These are phyloP conservation scores for Sebastes steindachneri DNA, from an alignment of 2,797 vertebrate genomes.

Conservation along the genomic window DNA sequence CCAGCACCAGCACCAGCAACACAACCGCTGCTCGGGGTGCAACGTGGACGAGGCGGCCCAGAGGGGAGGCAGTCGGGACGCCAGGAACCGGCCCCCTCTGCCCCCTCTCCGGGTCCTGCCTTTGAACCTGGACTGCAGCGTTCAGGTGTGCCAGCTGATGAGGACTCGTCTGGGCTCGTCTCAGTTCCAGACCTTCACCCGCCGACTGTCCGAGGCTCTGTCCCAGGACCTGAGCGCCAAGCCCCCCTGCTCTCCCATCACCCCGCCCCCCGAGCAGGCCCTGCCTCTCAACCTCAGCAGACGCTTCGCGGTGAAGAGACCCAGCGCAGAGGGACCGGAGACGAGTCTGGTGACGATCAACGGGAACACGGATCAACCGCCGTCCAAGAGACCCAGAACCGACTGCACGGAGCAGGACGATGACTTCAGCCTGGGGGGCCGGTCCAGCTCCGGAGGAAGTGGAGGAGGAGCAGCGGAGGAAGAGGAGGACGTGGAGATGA, in stretches of 20 bases:
- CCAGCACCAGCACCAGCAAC: conserved; percentile 34
- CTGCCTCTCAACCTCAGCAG: conserved; percentile 86
- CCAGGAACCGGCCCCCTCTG: conserved; percentile 59
- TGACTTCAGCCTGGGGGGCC: conserved; percentile 39
- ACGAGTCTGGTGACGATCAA: neutral
- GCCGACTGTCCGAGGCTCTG: conserved; percentile 83
- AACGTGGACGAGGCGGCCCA: conserved; percentile 45
- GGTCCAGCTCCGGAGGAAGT: conserved; percentile 8
- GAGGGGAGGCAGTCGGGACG: conserved; percentile 40
- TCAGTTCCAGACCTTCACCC: conserved; percentile 83
- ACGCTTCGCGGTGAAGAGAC: conserved; percentile 70
- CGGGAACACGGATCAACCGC: conserved; percentile 14
- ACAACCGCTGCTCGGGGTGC: conserved; percentile 73
- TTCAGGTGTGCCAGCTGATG: conserved; percentile 85
- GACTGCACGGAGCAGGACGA: conserved; percentile 41
- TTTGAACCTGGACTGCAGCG: conserved; percentile 85
- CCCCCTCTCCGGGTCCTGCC: conserved; percentile 86
- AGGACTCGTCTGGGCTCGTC: conserved; percentile 75
- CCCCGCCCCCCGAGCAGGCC: conserved; percentile 78
- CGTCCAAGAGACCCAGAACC: conserved; percentile 60
- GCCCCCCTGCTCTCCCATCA: conserved; percentile 56
- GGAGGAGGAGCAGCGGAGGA: neutral
- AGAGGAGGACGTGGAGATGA: conserved; percentile 23
- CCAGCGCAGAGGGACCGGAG: conserved; percentile 28
- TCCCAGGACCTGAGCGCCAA: conserved; percentile 82